Conservation (phyloP, 2,797 vertebrate genomes). For the Sphenopsis melanotis region DNA sequence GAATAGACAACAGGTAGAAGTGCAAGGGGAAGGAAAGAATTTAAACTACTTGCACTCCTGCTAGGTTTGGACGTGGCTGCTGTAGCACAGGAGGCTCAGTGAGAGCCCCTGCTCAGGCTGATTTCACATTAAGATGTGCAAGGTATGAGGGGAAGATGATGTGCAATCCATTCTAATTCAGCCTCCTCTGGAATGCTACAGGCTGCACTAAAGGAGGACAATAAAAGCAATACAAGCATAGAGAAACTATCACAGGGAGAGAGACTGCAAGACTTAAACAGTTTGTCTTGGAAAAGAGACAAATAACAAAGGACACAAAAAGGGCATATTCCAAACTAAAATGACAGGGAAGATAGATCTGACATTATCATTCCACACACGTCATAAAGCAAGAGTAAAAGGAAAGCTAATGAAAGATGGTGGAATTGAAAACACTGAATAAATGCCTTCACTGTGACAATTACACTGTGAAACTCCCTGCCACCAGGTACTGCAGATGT, state of each 20-base stretch:
- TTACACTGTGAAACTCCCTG: neutral
- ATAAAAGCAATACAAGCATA: constrained; percentile 36
- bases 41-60: neutral
- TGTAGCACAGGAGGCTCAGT: neutral
- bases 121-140: neutral
- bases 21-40: neutral
- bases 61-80: neutral
- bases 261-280: neutral
- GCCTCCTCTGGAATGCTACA: neutral
- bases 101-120: neutral
- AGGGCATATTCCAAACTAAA: constrained; percentile 16
- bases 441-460: neutral
- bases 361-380: constrained; percentile 5
- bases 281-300: constrained; percentile 31
- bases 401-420: neutral
- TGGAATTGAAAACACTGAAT: neutral
- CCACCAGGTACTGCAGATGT: neutral
- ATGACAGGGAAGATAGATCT: neutral
- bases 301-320: constrained; percentile 43
- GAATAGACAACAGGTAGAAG: neutral
- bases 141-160: neutral
- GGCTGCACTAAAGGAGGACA: neutral
- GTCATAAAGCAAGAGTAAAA: neutral
- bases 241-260: constrained; percentile 4
- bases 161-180: constrained; percentile 2